Evolutionary conservation across 2,888 invertebrate genomes (phyloP).

Genomic region (Sturmia bella): DNA sequence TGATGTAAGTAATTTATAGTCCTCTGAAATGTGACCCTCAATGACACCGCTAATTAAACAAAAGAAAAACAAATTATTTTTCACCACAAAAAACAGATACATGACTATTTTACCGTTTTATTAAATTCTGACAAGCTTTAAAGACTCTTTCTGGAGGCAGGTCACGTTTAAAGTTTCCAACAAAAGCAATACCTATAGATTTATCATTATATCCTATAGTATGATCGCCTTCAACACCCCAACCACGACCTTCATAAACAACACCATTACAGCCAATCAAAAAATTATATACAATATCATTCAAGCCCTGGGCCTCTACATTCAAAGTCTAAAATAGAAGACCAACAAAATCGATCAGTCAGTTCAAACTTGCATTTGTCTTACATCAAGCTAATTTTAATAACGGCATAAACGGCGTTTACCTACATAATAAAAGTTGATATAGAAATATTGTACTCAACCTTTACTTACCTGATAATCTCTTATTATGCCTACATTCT

Average conservation of each 20-base stretch:
- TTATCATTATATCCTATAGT: constrained; percentile 83
- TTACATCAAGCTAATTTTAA: no score
- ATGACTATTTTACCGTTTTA: constrained; percentile 73
- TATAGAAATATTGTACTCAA: background rate
- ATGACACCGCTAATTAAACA: constrained; percentile 82
- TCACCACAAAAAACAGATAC: background rate
- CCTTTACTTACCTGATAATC: constrained; percentile 81
- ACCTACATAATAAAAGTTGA: no score
- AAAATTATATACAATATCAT: constrained; percentile 84
- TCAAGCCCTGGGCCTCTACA: constrained; percentile 83
- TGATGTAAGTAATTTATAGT: constrained; percentile 83
- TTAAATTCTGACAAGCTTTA: constrained; percentile 82
- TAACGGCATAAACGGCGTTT: no score
- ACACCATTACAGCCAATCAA: constrained; percentile 84
- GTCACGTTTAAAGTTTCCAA: constrained; percentile 83
- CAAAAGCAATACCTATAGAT: constrained; percentile 83
- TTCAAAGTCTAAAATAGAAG: constrained; percentile 80
- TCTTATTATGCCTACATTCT: constrained; percentile 82
- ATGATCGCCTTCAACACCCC: constrained; percentile 83
- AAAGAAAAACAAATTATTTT: no score
- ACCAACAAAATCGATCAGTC: background rate
- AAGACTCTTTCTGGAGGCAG: constrained; percentile 81
- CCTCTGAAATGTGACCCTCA: constrained; percentile 81
- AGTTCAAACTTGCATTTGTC: no score
- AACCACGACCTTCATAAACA: constrained; percentile 84